Conservation (phyloP, 2,888 invertebrate species). For the Allygus modestus region DNA sequence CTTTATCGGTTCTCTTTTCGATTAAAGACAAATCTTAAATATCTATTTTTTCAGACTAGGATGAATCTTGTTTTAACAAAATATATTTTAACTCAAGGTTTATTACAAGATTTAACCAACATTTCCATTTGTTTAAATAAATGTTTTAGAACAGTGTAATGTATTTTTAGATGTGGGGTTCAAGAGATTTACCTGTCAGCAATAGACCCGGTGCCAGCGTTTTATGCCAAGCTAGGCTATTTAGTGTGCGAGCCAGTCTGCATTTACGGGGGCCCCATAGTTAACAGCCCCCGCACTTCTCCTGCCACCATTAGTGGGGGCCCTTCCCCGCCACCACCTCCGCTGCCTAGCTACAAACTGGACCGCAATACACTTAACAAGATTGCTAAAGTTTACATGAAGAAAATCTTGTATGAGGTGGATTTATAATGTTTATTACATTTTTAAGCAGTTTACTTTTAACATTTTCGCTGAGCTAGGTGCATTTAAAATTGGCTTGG, state of each 20-base stretch:
- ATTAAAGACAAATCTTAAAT: no score
- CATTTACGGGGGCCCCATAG: conserved; percentile 42
- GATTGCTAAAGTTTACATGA: conserved; percentile 39
- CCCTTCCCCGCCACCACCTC: conserved; percentile 20
- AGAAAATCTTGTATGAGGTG: conserved; percentile 29
- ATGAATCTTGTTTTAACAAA: no score
- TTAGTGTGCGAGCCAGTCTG: conserved; percentile 69
- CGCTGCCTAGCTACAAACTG: not conserved
- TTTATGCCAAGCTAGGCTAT: conserved; percentile 72
- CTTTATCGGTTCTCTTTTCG: no score
- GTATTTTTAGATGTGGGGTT: conserved; percentile 70
- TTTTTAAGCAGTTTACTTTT: not conserved
- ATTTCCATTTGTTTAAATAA: no score
- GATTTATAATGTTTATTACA: conserved; percentile 9
- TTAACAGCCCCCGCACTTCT: conserved; percentile 10
- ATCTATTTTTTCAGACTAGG: no score
- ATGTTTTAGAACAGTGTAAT: no score
- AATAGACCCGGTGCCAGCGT: conserved; percentile 71
- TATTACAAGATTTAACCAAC: no score
- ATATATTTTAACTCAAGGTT: no score
- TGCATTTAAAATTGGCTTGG: not conserved
- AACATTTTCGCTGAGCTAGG: not conserved
- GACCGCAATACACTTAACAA: not conserved
- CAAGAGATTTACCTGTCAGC: conserved; percentile 71
- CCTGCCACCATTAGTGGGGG: conserved; percentile 5